These are phyloP conservation scores for Orthonychiurus folsomi DNA, from an alignment of 2,888 invertebrate species.

Conservation along the genomic window DNA sequence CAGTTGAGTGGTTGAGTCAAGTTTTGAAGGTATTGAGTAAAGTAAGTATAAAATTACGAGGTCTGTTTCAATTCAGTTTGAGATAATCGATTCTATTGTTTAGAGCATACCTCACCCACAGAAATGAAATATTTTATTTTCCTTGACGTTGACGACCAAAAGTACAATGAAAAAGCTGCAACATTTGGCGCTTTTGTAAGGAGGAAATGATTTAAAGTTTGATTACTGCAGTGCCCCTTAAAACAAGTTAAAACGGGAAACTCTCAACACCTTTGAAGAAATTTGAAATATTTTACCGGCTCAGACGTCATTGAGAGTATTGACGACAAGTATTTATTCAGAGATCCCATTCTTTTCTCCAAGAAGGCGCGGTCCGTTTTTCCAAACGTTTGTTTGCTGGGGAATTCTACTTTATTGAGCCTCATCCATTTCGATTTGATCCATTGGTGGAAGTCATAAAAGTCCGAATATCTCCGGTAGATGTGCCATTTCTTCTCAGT, in stretches of 20 bases:
- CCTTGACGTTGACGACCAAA: no score
- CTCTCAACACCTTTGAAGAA: background rate
- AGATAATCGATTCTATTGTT: no score
- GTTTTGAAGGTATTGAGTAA: background rate
- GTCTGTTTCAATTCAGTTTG: no score
- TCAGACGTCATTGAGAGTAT: constrained; percentile 49
- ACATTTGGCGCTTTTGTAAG: background rate
- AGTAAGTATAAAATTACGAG: background rate
- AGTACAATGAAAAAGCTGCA: no score
- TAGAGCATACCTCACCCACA: no score
- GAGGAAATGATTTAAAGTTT: no score
- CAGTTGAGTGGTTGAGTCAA: background rate
- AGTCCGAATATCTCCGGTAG: constrained; percentile 85
- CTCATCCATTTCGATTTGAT: constrained; percentile 52
- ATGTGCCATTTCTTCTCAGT: constrained; percentile 78
- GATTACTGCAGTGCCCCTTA: no score
- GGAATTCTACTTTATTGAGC: constrained; percentile 44
- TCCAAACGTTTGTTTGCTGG: constrained; percentile 87
- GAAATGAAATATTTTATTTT: no score
- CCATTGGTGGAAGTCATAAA: constrained; percentile 75
- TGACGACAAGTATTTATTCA: constrained; percentile 66
- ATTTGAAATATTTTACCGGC: constrained; percentile 14
- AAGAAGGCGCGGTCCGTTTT: constrained; percentile 77
- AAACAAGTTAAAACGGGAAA: no score
- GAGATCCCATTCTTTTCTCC: constrained; percentile 64